Evolutionary conservation across 2,113 vertebrate genomes (phyloP), one percentile per base, ranked within the genome.

Genomic region (Tiliqua scincoides): DNA sequence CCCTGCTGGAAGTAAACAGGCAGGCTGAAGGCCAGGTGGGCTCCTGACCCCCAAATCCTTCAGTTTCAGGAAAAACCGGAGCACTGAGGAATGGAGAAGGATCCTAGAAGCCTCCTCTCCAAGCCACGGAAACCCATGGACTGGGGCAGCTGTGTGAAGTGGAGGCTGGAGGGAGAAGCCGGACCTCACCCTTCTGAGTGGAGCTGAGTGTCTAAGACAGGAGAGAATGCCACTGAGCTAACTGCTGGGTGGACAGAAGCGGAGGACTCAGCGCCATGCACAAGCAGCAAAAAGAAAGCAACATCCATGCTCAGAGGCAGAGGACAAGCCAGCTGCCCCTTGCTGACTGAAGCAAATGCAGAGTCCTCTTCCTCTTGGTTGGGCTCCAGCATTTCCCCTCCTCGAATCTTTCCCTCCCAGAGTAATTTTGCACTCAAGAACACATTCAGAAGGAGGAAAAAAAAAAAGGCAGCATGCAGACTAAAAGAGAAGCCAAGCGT

Each of bases 221-320:
- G 12, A 25, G 27, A 74, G 85, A 52, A 79, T 5, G 61, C 79
- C 91, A 80, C 30, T 0, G 0, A 37, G 85, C 80, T 61, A 86
- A 75, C 77, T 32, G 63, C 48, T 71, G 65, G 4, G 12, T 4
- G 30, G 67, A 18, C 4, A 15, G 27, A 61, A 80, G 82, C n/a
- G 87, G 15, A 12, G 30, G 12, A 81, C 43, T 70, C 87, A 79
- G 79, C 2, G 0, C 89, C 93, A 94, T 86, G 89, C 93, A 77
- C 63, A 84, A 87, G 35, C 8, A 8, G 63, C 40, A 70, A 75
- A 73, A 43, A 3, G 25, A n/a, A 82, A 25, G 74, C 62, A 78
- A 61, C 74, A 67, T 68, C 77, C 68, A 89, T 86, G 88, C 48
- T 0, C 4, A 84, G 88, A 84, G 73, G 81, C 82, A 76, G 65